Percentiles rank a stretch among this genome's conserved stretches.
phyloP scores from a whole-genome alignment of 1,140 invertebrate genomes.

The Ectropis grisescens region DNA sequence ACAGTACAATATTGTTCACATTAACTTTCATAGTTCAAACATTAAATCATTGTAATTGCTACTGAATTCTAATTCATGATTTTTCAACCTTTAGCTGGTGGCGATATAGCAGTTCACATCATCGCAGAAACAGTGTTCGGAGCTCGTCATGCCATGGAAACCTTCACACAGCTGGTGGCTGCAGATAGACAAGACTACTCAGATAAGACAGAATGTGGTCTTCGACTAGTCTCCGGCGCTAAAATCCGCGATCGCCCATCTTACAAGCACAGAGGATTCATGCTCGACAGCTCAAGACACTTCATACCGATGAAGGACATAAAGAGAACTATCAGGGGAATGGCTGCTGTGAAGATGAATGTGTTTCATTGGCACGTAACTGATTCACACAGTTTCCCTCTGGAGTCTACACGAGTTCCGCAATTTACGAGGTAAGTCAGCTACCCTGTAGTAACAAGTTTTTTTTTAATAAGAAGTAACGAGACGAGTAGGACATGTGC shows the following conservation, averaged over 20 bases:
- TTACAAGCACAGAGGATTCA: constrained; percentile 79
- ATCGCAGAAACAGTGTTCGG: constrained; percentile 79
- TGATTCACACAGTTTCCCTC: constrained; percentile 88
- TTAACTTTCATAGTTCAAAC: too few relatives aligned
- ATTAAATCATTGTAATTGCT: too few relatives aligned
- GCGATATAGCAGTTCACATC: constrained; percentile 71
- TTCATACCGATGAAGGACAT: constrained; percentile 78
- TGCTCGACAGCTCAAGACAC: constrained; percentile 84
- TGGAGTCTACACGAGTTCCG: constrained; percentile 79
- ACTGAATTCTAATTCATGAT: too few relatives aligned
- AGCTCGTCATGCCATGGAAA: constrained; percentile 82
- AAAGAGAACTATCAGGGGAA: constrained; percentile 81
- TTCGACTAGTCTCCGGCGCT: constrained; percentile 39
- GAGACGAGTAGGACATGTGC: too few relatives aligned
- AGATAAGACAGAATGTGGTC: constrained; percentile 24
- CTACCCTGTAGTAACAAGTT: too few relatives aligned
- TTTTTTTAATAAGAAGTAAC: too few relatives aligned
- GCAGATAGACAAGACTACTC: constrained; percentile 36
- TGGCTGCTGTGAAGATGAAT: constrained; percentile 88
- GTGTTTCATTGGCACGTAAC: constrained; percentile 90
- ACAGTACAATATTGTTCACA: too few relatives aligned
- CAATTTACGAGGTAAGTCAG: constrained; percentile 78
- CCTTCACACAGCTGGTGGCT: constrained; percentile 77
- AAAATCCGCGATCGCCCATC: constrained; percentile 78
- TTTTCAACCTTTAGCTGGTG: too few relatives aligned